Conservation (phyloP, 2,797 vertebrate species). For the Chiropotes sagulatus region DNA sequence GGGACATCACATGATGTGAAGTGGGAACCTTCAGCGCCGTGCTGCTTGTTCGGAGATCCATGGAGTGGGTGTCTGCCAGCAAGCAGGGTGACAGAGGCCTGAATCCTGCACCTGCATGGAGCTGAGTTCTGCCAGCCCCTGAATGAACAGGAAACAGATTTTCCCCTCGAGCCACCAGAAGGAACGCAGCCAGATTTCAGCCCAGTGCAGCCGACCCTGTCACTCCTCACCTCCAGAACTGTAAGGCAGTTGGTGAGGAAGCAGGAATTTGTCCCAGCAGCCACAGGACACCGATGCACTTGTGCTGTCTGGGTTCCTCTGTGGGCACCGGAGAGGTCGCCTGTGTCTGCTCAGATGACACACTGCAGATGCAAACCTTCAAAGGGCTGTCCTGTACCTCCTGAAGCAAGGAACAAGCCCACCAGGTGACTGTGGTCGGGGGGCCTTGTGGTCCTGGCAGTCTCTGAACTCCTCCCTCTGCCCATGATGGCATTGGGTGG, state of each 20-base stretch:
- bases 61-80: not conserved
- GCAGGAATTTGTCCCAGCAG: not conserved
- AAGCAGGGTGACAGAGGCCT: not conserved
- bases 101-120: not conserved
- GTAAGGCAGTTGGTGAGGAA: not conserved
- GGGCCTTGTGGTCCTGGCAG: not conserved
- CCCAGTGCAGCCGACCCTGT: no score
- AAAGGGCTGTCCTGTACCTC: no score
- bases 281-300: not conserved
- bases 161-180: not conserved
- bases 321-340: not conserved
- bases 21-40: rapidly evolving
- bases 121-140: not conserved
- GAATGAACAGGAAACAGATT: rapidly evolving
- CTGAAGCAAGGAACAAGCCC: not conserved
- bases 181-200: not conserved
- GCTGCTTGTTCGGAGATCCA: not conserved
- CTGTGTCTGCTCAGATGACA: not conserved
- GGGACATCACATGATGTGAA: no score
- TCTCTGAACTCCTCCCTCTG: not conserved
- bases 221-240: not conserved
- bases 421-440: not conserved
- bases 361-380: not conserved
- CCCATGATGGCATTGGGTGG: not conserved
- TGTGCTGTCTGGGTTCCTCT: not conserved